Conservation (phyloP, 2,797 vertebrate genomes). For the Chelonia mydas region DNA sequence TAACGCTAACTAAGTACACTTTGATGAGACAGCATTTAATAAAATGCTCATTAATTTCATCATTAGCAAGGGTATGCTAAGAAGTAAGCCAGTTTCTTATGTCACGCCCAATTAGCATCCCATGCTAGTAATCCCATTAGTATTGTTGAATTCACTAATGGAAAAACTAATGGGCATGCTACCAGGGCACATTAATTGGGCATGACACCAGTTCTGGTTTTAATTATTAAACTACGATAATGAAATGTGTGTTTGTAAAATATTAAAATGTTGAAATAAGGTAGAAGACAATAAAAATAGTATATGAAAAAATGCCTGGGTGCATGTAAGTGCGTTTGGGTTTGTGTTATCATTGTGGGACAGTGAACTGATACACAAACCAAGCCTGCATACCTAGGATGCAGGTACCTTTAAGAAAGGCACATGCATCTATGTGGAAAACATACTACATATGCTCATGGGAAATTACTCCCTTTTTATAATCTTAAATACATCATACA, state of each 20-base stretch:
- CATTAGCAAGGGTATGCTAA: conserved; percentile 91
- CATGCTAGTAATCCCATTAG: conserved; percentile 99
- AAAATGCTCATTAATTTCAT: conserved; percentile 96
- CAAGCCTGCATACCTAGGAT: background rate
- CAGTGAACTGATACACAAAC: background rate
- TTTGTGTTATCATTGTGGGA: conserved; percentile 17
- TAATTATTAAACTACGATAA: conserved; percentile 99
- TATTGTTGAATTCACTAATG: conserved; percentile 99
- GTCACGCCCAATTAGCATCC: conserved; percentile 99
- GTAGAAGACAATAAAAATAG: conserved; percentile 80
- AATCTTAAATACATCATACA: background rate
- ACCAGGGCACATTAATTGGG: conserved; percentile 98
- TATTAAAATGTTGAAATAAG: conserved; percentile 86
- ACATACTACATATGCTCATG: background rate
- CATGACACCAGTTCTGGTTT: conserved; percentile 98
- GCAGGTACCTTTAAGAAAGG: background rate
- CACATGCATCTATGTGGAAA: conserved; percentile 8
- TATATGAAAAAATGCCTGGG: conserved; percentile 38
- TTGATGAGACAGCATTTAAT: conserved; percentile 94
- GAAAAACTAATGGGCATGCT: conserved; percentile 99
- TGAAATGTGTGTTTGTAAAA: conserved; percentile 95
- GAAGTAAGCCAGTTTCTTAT: conserved; percentile 98
- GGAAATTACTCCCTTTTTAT: conserved; percentile 32
- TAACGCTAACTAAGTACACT: conserved; percentile 89
- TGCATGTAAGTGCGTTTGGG: conserved; percentile 4